Conservation (phyloP, 2,888 invertebrate species). For the Maniola hyperantus region DNA sequence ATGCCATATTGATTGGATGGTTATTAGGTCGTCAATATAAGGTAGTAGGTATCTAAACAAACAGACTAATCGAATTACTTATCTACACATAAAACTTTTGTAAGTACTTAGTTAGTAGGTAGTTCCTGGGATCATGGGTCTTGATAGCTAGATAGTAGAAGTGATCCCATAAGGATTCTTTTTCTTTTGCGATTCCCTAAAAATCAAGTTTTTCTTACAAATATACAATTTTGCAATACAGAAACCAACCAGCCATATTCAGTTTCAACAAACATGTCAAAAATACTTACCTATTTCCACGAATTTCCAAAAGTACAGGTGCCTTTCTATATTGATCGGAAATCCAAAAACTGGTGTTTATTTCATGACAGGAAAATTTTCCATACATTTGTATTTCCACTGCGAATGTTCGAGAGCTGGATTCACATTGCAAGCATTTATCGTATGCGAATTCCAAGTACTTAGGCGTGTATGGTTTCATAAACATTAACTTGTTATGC, state of each 20-base stretch:
- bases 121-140: too few relatives aligned
- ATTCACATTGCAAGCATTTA: conserved; percentile 45
- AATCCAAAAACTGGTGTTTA: background rate
- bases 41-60: background rate
- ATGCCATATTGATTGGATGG: conserved; percentile 29
- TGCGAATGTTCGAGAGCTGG: conserved; percentile 52
- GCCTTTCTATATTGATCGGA: too few relatives aligned
- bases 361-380: conserved; percentile 12
- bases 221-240: too few relatives aligned
- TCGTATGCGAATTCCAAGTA: conserved; percentile 39
- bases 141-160: too few relatives aligned
- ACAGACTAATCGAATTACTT: background rate
- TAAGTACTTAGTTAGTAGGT: too few relatives aligned
- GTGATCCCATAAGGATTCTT: too few relatives aligned
- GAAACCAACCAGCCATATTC: too few relatives aligned
- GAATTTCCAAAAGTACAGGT: too few relatives aligned
- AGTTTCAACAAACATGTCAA: too few relatives aligned
- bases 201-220: too few relatives aligned
- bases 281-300: too few relatives aligned
- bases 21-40: conserved; percentile 8
- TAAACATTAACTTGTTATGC: conserved; percentile 67
- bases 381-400: conserved; percentile 35
- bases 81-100: background rate
- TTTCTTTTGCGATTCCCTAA: too few relatives aligned
- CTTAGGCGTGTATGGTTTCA: conserved; percentile 62